phyloP scores from a whole-genome alignment of 2,797 vertebrate genomes.

The Tapirus indicus region DNA sequence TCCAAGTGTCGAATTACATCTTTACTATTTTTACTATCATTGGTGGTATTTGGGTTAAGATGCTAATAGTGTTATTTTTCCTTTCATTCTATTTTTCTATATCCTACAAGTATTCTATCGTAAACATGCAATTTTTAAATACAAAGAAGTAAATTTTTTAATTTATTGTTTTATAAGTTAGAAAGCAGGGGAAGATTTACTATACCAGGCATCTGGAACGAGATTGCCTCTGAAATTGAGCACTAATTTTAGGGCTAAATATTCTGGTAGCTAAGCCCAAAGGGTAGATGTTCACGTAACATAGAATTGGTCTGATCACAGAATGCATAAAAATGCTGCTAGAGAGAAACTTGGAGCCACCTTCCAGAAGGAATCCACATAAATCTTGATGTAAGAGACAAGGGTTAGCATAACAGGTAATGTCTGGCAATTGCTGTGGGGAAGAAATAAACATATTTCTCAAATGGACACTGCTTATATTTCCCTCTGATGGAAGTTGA shows the following conservation, averaged over 20 bases:
- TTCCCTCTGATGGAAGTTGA: no score
- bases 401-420: not conserved
- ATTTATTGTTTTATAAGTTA: not conserved
- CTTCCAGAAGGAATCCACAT: rapidly evolving
- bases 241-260: not conserved
- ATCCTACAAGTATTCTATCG: not conserved
- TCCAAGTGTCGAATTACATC: not conserved
- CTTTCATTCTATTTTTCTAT: not conserved
- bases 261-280: not conserved
- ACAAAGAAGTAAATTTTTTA: not conserved
- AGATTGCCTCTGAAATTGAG: not conserved
- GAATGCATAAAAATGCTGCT: not conserved
- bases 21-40: not conserved
- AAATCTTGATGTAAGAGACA: not conserved
- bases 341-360: rapidly evolving
- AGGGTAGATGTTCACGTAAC: no score
- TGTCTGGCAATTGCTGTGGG: not conserved
- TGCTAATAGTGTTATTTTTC: rapidly evolving
- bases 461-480: not conserved
- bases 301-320: not conserved
- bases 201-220: no score
- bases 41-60: rapidly evolving
- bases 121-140: not conserved
- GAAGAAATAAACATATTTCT: not conserved
- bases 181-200: not conserved